Percentiles rank a stretch among this genome's conserved stretches.
Conservation (phyloP, 2,113 vertebrate genomes). For the Mus pahari region DNA sequence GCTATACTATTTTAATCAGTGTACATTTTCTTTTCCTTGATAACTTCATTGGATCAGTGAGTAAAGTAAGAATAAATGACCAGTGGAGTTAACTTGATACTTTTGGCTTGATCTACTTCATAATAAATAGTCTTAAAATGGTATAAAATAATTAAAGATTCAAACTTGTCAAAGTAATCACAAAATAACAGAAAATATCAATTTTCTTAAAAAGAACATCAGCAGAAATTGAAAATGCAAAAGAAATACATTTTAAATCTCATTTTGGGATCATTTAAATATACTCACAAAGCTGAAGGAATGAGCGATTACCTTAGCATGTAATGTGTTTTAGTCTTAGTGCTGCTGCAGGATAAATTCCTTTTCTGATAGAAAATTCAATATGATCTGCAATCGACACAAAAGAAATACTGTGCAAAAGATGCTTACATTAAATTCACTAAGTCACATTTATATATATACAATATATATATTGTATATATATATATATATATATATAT, state of each 20-base stretch:
- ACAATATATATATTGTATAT: too few species aligned
- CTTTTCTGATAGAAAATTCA: not conserved
- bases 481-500: too few species aligned
- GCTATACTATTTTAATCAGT: not conserved
- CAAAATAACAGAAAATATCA: not conserved
- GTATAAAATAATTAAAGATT: not conserved
- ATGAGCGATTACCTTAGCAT: not conserved
- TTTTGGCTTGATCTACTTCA: not conserved
- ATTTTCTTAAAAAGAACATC: not conserved
- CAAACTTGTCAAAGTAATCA: not conserved
- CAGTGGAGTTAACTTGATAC: not conserved
- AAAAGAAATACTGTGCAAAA: not conserved
- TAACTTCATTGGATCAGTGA: not conserved
- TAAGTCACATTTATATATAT: too few species aligned
- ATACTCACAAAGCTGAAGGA: not conserved
- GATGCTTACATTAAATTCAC: not conserved
- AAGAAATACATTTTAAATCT: not conserved
- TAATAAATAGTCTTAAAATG: not conserved
- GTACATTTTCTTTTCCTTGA: not conserved
- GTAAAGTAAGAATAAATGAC: not conserved
- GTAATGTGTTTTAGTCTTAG: not conserved
- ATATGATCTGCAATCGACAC: not conserved
- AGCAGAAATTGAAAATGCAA: not conserved
- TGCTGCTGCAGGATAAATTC: accelerated
- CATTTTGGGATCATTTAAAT: not conserved